Base-by-base conservation (phyloP, 2,888 invertebrate genomes). In the Agrochola macilenta region DNA sequence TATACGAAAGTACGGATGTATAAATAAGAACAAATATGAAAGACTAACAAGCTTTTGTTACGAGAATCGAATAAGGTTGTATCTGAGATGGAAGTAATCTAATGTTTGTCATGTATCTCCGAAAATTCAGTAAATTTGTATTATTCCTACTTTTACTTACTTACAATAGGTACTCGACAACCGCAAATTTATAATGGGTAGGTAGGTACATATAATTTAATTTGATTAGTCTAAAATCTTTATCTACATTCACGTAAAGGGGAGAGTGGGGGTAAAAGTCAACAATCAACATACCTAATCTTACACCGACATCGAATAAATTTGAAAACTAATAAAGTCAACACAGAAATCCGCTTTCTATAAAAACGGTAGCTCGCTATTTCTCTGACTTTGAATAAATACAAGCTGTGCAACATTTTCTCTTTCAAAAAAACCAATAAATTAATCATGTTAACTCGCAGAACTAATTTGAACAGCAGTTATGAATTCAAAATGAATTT, bases 401-500 rank as follows among this genome's bases (percentile, higher is more conserved):
- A 68, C 30, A 39, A 79, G n/a, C 64, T 52, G 60, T 20, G 23
- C 23, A 26, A 74, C 49, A 63, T 61, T 81, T 83, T 83, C 66
- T 58, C 35, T 46, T 63, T 26, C 30, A 73, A 83, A 81, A 72
- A 83, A 81, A 9, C 49, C 60, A 78, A 83, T 74, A 61, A 66
- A 72, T 80, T 65, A 79, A 79, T 57, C 69, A 74, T n/a, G 46
- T 64, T 74, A 71, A 71, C 58, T 63, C 30, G 54, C 43, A 64
- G 54, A 75, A 76, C 58, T 76, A 76, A 76, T 73, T 84, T 73
- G 30, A 76, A 63, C 26, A 84, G 14, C 69, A 76, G 63, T 76
- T 74, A 58, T 71, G 70, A 81, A 84, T 79, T 71, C 39, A 69
- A 43, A 82, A 82, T 84, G 20, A 49, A 79, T 73, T 54, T 73